These are phyloP conservation scores for Ditylenchus dipsaci DNA, from an alignment of 1,140 invertebrate genomes.

Conservation along the genomic window DNA sequence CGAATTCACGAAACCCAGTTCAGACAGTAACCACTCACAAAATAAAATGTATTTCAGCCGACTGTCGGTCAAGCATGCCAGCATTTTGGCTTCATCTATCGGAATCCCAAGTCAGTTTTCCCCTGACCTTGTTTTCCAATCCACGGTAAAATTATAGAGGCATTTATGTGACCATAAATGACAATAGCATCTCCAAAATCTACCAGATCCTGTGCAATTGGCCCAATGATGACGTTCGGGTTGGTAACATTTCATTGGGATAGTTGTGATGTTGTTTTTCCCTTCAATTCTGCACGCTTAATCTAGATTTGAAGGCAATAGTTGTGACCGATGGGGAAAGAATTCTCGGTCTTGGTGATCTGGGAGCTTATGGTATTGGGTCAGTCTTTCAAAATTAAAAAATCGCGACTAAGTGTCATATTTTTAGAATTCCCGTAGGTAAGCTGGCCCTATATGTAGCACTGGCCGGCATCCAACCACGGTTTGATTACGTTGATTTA, in stretches of 20 bases:
- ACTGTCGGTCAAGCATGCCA: constrained; percentile 94
- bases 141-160: constrained; percentile 61
- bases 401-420: constrained; percentile 91
- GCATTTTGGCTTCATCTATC: constrained; percentile 88
- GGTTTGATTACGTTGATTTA: constrained; percentile 71
- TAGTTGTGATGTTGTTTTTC: not conserved
- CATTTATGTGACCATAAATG: constrained; percentile 90
- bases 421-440: constrained; percentile 57
- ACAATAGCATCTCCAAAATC: constrained; percentile 73
- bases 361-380: constrained; percentile 89
- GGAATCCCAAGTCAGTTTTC: constrained; percentile 70
- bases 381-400: too few species aligned
- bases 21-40: too few species aligned
- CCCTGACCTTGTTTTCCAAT: not conserved
- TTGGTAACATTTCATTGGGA: constrained; percentile 49
- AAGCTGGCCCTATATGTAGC: constrained; percentile 88
- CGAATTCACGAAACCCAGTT: too few species aligned
- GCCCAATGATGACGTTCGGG: constrained; percentile 80
- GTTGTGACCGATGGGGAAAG: constrained; percentile 90
- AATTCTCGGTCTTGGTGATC: constrained; percentile 85
- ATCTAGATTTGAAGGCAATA: constrained; percentile 68
- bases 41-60: constrained; percentile 61
- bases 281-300: not conserved
- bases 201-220: constrained; percentile 66
- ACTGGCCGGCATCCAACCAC: constrained; percentile 83